Percentiles rank a stretch among this genome's conserved stretches.
These are phyloP conservation scores for Eristalis tenax DNA, from an alignment of 2,888 invertebrate genomes.

Conservation along the genomic window DNA sequence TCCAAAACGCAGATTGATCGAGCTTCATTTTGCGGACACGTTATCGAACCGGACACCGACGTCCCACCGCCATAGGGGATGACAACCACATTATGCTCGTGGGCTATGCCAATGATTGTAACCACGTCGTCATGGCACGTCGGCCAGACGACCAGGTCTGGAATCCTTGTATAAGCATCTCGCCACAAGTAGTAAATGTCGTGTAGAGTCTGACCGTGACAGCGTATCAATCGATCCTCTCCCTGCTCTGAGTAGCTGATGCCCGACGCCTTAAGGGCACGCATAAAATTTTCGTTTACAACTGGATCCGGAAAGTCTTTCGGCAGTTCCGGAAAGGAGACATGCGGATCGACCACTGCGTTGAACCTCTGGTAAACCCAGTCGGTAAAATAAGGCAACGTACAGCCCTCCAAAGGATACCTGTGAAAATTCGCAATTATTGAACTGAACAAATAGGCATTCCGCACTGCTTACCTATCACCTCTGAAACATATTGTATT, in stretches of 20 bases:
- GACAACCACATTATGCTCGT: slow-evolving; percentile 88
- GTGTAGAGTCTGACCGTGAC: slow-evolving; percentile 96
- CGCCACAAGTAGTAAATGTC: slow-evolving; percentile 91
- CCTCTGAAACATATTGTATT: slow-evolving; percentile 90
- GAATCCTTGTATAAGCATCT: slow-evolving; percentile 90
- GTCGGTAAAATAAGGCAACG: slow-evolving; percentile 89
- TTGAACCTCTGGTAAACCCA: slow-evolving; percentile 91
- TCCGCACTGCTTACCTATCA: slow-evolving; percentile 85
- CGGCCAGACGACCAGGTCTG: slow-evolving; percentile 97
- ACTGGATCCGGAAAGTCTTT: slow-evolving; percentile 86
- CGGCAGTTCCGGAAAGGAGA: slow-evolving; percentile 83
- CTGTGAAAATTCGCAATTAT: slow-evolving; percentile 80
- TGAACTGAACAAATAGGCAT: not conserved
- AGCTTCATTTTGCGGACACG: slow-evolving; percentile 90
- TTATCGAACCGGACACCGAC: slow-evolving; percentile 93
- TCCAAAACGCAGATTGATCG: slow-evolving; percentile 94
- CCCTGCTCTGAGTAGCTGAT: slow-evolving; percentile 88
- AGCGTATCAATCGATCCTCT: slow-evolving; percentile 91
- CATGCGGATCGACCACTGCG: slow-evolving; percentile 82
- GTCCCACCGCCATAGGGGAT: slow-evolving; percentile 98
- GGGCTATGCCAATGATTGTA: slow-evolving; percentile 89
- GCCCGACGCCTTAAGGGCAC: slow-evolving; percentile 83
- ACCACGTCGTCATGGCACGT: slow-evolving; percentile 92
- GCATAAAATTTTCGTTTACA: slow-evolving; percentile 84
- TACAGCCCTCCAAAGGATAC: slow-evolving; percentile 87